Evolutionary conservation across 2,888 invertebrate genomes (phyloP), one percentile per base, ranked within the genome.

Genomic region (Adelphocoris suturalis): DNA sequence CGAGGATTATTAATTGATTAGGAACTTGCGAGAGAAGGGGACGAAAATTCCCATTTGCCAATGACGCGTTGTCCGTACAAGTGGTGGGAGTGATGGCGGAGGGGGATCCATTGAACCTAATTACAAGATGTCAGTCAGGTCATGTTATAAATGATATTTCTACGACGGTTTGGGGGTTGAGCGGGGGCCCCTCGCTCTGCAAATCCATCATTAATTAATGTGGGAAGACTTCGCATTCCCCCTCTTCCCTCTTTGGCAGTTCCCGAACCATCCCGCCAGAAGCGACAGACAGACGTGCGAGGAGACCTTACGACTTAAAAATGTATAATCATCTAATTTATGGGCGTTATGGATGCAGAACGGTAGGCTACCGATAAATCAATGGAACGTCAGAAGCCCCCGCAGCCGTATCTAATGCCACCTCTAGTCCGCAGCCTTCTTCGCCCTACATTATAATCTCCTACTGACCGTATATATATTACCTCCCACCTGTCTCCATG

Each of bases 111-210:
- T 88, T 78, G 88, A 88, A 88, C 88, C 88, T 88, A 88, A 88
- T 88, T 88, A 88, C 88, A 78, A 76, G 88, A 80, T 80, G 88
- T 88, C 88, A 88, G 88, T 88, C 88, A 88, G 88, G 88, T 88
- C 88, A 88, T 88, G 88, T 88, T 88, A 88, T 88, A 88, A 88
- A 88, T 88, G 88, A 88, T 88, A 88, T 88, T 88, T 76, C 87
- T 52, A 88, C 88, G 88, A 55, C 78, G 88, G 55, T 82, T 85
- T 46, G 27, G 61, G 85, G 88, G 16, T 78, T 37, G 48, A 19
- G 28, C 14, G 86, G 86, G 27, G 68, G 28, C 68, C 27, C 57
- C 85, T 88, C 19, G 19, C 82, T 76, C 88, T 28, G 78, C 88
- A 78, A 78, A 88, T 76, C 52, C 88, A 78, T 88, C 88, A 88